A percentile compares a stretch with the other conserved stretches of the same genome.
These are phyloP conservation scores for Megaceryle maxima DNA, from an alignment of 2,113 vertebrate genomes.

Conservation along the genomic window DNA sequence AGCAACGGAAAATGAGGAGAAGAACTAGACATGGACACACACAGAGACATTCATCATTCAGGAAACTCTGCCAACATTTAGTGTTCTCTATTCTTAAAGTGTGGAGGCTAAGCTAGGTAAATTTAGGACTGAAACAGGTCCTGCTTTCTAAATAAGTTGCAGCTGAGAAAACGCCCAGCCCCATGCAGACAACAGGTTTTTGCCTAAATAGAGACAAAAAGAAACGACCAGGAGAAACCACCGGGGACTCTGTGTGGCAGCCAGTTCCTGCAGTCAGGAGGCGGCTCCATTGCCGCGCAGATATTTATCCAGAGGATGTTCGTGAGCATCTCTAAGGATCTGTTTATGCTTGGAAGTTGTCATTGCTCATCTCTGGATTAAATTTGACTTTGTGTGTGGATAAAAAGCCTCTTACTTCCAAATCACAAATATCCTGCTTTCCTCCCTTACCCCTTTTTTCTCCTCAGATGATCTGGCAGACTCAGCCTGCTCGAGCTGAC, in stretches of 20 bases:
- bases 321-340: neutral
- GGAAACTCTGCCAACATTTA: neutral
- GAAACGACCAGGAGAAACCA: neutral
- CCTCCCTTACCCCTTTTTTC: neutral
- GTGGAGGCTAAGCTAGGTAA: neutral
- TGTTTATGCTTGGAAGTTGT: neutral
- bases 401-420: neutral
- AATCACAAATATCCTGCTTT: neutral
- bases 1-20: slow-evolving; percentile 19
- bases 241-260: neutral
- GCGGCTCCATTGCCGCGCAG: neutral
- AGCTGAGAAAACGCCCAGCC: neutral
- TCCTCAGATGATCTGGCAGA: neutral
- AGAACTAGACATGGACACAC: neutral
- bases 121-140: neutral
- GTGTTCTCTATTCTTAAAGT: neutral
- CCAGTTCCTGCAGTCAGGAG: neutral
- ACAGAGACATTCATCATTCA: neutral
- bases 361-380: neutral
- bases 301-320: neutral
- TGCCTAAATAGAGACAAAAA: neutral
- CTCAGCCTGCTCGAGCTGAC: neutral
- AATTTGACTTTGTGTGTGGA: neutral
- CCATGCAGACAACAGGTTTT: rapidly evolving
- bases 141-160: neutral